Base-by-base conservation (phyloP, 2,888 invertebrate genomes). In the Platypus cylindrus region DNA sequence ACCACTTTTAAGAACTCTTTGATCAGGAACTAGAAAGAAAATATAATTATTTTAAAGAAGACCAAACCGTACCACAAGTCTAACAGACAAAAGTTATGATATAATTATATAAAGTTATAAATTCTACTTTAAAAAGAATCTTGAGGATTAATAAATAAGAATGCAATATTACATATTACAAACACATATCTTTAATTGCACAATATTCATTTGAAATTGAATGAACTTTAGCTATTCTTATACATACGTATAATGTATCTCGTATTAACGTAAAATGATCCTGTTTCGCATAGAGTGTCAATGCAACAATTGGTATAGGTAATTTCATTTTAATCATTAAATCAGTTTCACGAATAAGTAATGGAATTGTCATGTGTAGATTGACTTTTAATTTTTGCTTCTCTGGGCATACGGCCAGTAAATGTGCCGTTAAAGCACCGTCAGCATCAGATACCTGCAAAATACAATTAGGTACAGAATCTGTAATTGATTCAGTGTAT, bases 301-400 rank as follows among this genome's bases (percentile, higher is more conserved):
- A 70, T 15, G 85, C 85, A 1, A 86, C 78, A 38, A 84, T 78
- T 0, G 87, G 86, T 40, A 85, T 64, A n/a, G 81, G 77, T 2
- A 90, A 61, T 3, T 77, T 72, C 67, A 89, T 72, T 58, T 89
- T 89, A 2, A 79, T 73, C 56, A 90, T 71, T 53, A 86, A 78
- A 55, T 87, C 87, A 0, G 86, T 78, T 59, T 91, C 90, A 17
- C 85, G 67, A 33, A 89, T 79, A 22, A 89, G 64, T 17, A 86
- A 61, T 3, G 75, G 71, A 13, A 87, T 75, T 0, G 81, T 77
- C 17, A 71, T 71, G 56, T 86, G 85, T 20, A 87, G 58, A 53
- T 87, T 87, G 0, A 86, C 84, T 41, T 71, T 71, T 3, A 86
- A 63, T 37, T 71, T 71, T 17, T 79, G 78, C 3, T 66, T 62